These are phyloP conservation scores for Maccullochella peelii DNA, from an alignment of 2,113 vertebrate genomes.

Conservation along the genomic window DNA sequence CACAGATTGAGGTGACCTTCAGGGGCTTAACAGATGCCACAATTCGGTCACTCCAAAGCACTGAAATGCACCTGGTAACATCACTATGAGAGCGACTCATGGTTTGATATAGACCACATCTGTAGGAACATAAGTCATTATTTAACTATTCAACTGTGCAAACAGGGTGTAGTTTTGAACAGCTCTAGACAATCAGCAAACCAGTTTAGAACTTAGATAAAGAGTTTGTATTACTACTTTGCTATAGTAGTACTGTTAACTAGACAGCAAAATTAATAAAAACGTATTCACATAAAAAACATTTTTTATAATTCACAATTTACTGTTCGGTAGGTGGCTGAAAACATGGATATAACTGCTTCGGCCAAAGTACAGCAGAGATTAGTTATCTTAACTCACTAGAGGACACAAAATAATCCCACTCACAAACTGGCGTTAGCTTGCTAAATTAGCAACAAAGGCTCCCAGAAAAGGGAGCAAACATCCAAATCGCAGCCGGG, in stretches of 20 bases:
- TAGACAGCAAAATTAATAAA: background rate
- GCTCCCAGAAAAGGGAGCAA: background rate
- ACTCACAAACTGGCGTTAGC: conserved; percentile 45
- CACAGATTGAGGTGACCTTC: background rate
- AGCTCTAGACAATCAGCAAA: background rate
- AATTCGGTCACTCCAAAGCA: background rate
- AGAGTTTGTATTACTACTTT: background rate
- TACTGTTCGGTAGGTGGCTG: background rate
- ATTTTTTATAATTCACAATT: background rate
- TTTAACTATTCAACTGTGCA: background rate
- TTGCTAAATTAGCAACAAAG: background rate
- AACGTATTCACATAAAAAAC: no score
- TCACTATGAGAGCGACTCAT: no score
- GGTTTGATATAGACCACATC: background rate
- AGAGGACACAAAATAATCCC: conserved; percentile 20
- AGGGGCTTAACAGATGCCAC: background rate
- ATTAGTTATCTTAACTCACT: background rate
- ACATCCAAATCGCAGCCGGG: background rate
- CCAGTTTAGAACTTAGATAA: background rate
- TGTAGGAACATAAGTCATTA: background rate
- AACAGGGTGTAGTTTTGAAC: background rate
- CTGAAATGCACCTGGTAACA: background rate
- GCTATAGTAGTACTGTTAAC: background rate
- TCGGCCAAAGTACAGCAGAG: no score
- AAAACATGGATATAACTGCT: background rate